phyloP scores from a whole-genome alignment of 92 coral and sea anemone genomes.

The Bergia puertoricense region DNA sequence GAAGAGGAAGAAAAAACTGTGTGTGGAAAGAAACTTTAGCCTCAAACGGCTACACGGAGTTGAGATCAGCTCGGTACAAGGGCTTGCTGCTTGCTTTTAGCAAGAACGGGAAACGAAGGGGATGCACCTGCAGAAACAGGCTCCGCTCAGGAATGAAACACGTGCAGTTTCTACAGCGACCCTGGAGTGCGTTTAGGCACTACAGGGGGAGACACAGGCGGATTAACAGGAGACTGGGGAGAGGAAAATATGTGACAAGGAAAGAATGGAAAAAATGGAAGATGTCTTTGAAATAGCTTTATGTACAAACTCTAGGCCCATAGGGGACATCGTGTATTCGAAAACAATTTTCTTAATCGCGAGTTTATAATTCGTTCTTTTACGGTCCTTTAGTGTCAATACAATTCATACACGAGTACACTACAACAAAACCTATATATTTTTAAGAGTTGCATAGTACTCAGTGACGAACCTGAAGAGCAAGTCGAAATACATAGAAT shows the following conservation, averaged over 20 bases:
- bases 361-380: too few relatives aligned
- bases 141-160: slow-evolving; percentile 19
- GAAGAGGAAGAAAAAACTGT: slow-evolving; percentile 1
- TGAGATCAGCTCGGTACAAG: slow-evolving; percentile 8
- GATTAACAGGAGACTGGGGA: neutral
- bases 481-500: too few relatives aligned
- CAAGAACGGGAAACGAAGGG: neutral
- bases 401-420: too few relatives aligned
- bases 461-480: too few relatives aligned
- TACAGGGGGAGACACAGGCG: slow-evolving; percentile 12
- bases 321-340: too few relatives aligned
- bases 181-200: slow-evolving; percentile 16
- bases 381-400: too few relatives aligned
- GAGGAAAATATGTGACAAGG: slow-evolving; percentile 12
- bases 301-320: neutral
- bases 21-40: slow-evolving; percentile 8
- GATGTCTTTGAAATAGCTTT: slow-evolving; percentile 15
- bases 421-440: too few relatives aligned
- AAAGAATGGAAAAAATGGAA: slow-evolving; percentile 19
- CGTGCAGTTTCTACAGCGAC: slow-evolving; percentile 20
- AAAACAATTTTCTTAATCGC: too few relatives aligned
- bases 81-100: slow-evolving; percentile 13
- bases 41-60: slow-evolving; percentile 11
- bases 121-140: neutral
- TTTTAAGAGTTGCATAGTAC: too few relatives aligned